Base-by-base conservation (phyloP, 2,888 invertebrate genomes). In the Drosophila pullipes region DNA sequence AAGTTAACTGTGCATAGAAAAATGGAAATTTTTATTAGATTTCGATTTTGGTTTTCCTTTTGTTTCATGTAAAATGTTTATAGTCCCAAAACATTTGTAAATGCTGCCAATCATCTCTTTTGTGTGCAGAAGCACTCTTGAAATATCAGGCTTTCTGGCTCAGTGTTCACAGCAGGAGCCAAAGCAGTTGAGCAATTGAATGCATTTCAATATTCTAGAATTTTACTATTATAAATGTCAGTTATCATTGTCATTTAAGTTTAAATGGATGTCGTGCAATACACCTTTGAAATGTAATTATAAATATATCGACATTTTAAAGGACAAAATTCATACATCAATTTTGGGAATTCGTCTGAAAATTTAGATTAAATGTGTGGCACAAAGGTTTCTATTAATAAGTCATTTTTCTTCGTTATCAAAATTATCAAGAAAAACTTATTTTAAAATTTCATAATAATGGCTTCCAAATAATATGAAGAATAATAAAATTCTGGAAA, bases 1-100 rank as follows among this genome's bases (percentile, higher is more conserved):
- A 87, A 87, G 90, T 90, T 87, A 87, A 90, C 81, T 78, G 87
- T 75, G 84, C 82, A 89, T 86, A 78, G 89, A 84, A 89, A 90
- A 86, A 87, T 87, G 81, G 74, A 81, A 86, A 89, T 79, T 90
- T 90, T 89, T 87, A 87, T 87, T 89, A 86, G 77, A 87, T 89
- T 90, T 79, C 77, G 77, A 82, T 88, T 78, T 75, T 80, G 67
- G 69, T 55, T 58, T 49, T 33, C 22, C 25, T 37, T 81, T 70
- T 82, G 74, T 78, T 74, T 72, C 58, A 55, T 59, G 44, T 60
- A 74, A 85, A 85, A 88, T 83, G 83, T 82, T 90, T 85, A 81
- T 88, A 69, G 89, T 74, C 78, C 39, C 75, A 74, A 85, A 74
- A 81, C 73, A 87, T 77, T 84, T 77, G 74, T 63, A 79, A 90